Base-by-base conservation (phyloP, 2,113 vertebrate species). In the Herpailurus yagouaroundi region DNA sequence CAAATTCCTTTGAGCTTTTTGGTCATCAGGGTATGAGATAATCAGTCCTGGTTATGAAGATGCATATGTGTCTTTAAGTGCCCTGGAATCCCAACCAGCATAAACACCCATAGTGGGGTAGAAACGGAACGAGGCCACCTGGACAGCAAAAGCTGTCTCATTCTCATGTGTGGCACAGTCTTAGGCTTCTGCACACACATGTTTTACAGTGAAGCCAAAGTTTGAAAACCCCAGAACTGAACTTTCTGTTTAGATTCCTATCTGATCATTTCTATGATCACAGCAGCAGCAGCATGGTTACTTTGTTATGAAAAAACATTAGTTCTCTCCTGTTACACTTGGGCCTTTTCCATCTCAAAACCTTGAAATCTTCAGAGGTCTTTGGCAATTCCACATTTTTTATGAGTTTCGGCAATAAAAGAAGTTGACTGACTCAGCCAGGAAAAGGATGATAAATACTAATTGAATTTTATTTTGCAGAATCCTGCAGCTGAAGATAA, bases 401-500 rank as follows among this genome's bases (percentile, higher is more conserved):
- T 96, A 93, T 96, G 96, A 97, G 82, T 97, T 97, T 96, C 33
- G 4, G 74, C 90, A 93, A 81, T 98, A 97, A 96, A 96, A 96
- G 85, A 76, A 85, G 96, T 97, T 97, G 95, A 96, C 90, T 97
- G 94, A 64, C 77, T 95, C 90, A 95, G 90, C 94, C 79, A 80
- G 94, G 91, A 86, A 94, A 95, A 94, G 93, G 83, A 91, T 97
- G 97, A 98, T 98, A 98, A 97, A 97, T 97, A 97, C 98, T 97
- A 98, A 98, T 97, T 98, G 97, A 98, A 97, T 98, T 98, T 97
- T 92, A 95, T 82, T 97, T 96, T 97, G 77, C 96, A 83, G 95
- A 96, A 96, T 94, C 90, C 97, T 98, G 97, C 97, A 96, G 94
- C 96, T 96, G 73, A 73, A 96, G 97, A 98, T 98, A 98, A 98